Conservation (phyloP, 2,797 vertebrate species). For the Pseudochirops corinnae region DNA sequence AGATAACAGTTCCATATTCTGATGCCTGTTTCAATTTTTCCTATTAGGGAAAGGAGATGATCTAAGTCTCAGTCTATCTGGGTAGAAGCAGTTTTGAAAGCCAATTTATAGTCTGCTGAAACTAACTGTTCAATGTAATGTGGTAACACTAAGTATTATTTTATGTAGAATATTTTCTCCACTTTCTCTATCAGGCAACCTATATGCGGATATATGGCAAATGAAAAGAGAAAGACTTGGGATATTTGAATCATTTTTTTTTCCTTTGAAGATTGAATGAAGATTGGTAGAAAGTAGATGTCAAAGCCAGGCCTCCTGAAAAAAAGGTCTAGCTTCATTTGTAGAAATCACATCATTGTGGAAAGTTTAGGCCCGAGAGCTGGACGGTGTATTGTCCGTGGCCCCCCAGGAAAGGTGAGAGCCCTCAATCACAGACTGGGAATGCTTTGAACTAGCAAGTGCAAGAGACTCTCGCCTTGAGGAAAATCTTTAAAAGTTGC, state of each 20-base stretch:
- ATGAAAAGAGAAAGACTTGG: not conserved
- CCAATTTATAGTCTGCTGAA: not conserved
- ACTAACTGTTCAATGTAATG: not conserved
- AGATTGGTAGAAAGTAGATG: not conserved
- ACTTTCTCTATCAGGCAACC: not conserved
- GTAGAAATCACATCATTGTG: not conserved
- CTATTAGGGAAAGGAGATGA: conserved; percentile 5
- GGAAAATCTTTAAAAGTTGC: conserved; percentile 89
- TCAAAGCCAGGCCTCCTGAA: not conserved
- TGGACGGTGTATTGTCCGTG: conserved; percentile 31
- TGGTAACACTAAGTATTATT: conserved; percentile 12
- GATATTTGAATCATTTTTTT: accelerated
- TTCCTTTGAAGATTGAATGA: not conserved
- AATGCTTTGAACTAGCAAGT: conserved; percentile 86
- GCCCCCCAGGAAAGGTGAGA: not conserved
- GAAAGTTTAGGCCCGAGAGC: conserved; percentile 13
- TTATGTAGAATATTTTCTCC: conserved; percentile 52
- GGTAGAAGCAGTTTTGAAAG: not conserved
- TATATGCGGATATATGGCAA: not conserved
- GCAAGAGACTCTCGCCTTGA: conserved; percentile 86
- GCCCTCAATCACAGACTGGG: conserved; percentile 86
- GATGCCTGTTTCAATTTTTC: not conserved
- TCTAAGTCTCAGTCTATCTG: conserved; percentile 20
- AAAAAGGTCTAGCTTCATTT: not conserved
- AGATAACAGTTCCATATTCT: not conserved